Evolutionary conservation across 2,888 invertebrate species (phyloP), one percentile per base, ranked within the genome.

Genomic region (Panorpa germanica): DNA sequence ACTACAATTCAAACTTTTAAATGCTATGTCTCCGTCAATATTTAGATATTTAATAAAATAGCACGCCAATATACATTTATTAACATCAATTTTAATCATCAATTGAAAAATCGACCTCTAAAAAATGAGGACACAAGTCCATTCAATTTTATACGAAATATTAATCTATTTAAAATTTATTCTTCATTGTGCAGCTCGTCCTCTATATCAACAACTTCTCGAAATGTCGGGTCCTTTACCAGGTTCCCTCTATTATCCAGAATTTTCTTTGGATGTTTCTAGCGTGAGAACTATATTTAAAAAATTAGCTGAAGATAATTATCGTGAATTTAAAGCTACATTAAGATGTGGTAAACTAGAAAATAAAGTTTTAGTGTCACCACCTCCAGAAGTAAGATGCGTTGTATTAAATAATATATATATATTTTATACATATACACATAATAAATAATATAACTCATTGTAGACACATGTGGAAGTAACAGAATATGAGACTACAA

Each of bases 191-290:
- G 40, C 51, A 57, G 69, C 72, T 11, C 59, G 77, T 49, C 70
- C 76, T 5, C 50, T 77, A 5, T 83, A 83, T 50, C 78, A 86
- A 48, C 68, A 76, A 48, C 59, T 90, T 21, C 66, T 85, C 23
- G 83, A 88, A 42, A 49, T 77, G 12, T 77, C 73, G 24, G 70
- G 72, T 12, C 63, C 34, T 37, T 10, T 17, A n/a, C 4, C 11
- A 15, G 16, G 4, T 19, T 2, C 9, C 3, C 9, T 10, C 10
- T 15, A 17, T 4, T 14, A 24, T 5, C 4, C 10, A 12, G 3
- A 8, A 22, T 11, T 10, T 5, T 37, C 47, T 20, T 41, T 49
- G 33, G 45, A 35, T 10, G 49, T 55, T 37, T 33, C 50, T 22
- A 51, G 46, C 38, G 53, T 66, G 10, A 52, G 59, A 13, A 50